Conservation (phyloP, 2,888 invertebrate species). For the Mesochorus sp. region DNA sequence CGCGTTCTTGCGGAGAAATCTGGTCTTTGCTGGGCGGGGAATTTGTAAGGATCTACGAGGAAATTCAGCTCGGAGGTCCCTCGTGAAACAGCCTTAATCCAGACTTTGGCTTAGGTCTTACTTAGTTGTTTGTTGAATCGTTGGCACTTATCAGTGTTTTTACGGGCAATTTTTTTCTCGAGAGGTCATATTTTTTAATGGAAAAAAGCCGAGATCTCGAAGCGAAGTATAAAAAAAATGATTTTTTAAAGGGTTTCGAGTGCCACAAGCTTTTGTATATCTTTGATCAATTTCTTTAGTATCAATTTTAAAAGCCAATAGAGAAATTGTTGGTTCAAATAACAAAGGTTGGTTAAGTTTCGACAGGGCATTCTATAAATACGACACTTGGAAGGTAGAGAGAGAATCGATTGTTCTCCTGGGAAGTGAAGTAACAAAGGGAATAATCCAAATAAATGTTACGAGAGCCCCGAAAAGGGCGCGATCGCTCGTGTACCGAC, state of each 20-base stretch:
- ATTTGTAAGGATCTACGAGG: constrained; percentile 31
- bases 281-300: no score
- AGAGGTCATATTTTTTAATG: neutral
- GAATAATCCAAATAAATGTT: constrained; percentile 38
- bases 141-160: neutral
- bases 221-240: neutral
- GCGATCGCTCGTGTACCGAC: constrained; percentile 18
- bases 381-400: neutral
- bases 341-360: neutral
- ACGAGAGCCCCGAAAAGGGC: constrained; percentile 6
- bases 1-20: neutral
- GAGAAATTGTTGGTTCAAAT: no score
- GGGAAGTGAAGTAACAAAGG: constrained; percentile 26
- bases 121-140: no score
- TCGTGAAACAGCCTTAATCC: constrained; percentile 22
- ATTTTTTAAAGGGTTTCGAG: no score
- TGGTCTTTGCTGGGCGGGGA: neutral
- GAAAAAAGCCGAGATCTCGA: neutral
- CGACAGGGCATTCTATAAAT: neutral
- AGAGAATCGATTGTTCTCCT: constrained; percentile 34
- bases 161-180: neutral
- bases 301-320: no score
- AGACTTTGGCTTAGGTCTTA: no score
- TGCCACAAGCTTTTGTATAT: no score
- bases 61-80: neutral